A percentile compares a stretch with the other conserved stretches of the same genome.
Evolutionary conservation across 2,888 invertebrate genomes (phyloP).

Genomic region (Stenurella melanura): DNA sequence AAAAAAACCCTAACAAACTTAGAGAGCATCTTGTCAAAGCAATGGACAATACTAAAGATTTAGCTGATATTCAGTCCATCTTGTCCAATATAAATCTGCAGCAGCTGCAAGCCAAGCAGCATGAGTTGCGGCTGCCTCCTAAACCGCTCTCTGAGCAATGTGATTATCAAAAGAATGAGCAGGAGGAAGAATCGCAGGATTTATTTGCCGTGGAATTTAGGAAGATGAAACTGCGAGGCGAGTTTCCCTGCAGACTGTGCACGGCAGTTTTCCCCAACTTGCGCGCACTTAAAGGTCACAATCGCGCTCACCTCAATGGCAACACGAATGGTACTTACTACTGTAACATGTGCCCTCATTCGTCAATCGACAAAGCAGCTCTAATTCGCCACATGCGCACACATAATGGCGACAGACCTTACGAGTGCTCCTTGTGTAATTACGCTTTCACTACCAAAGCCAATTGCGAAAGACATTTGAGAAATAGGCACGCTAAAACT

Average conservation of each 20-base stretch:
- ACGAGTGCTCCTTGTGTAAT: conserved; percentile 95
- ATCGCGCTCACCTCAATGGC: conserved; percentile 88
- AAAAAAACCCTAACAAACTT: conserved; percentile 60
- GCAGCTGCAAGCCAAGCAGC: conserved; percentile 75
- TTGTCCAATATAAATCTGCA: conserved; percentile 85
- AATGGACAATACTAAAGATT: conserved; percentile 80
- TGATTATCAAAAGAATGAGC: conserved; percentile 70
- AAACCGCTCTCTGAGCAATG: conserved; percentile 49
- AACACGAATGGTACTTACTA: conserved; percentile 87
- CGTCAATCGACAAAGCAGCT: conserved; percentile 92
- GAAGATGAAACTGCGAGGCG: conserved; percentile 92
- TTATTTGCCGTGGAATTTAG: conserved; percentile 89
- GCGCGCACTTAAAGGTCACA: conserved; percentile 92
- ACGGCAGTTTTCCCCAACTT: conserved; percentile 90
- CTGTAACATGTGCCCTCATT: conserved; percentile 95
- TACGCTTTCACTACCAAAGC: conserved; percentile 98
- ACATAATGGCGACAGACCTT: conserved; percentile 96
- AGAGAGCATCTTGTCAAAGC: conserved; percentile 64
- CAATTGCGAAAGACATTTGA: conserved; percentile 95
- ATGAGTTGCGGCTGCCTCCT: conserved; percentile 47
- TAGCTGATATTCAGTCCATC: conserved; percentile 91
- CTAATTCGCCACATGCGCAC: conserved; percentile 93
- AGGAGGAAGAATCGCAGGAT: conserved; percentile 87
- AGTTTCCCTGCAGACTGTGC: conserved; percentile 94
- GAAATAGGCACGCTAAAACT: conserved; percentile 92